Evolutionary conservation across 2,113 vertebrate genomes (phyloP).

Genomic region (Oceanites oceanicus): DNA sequence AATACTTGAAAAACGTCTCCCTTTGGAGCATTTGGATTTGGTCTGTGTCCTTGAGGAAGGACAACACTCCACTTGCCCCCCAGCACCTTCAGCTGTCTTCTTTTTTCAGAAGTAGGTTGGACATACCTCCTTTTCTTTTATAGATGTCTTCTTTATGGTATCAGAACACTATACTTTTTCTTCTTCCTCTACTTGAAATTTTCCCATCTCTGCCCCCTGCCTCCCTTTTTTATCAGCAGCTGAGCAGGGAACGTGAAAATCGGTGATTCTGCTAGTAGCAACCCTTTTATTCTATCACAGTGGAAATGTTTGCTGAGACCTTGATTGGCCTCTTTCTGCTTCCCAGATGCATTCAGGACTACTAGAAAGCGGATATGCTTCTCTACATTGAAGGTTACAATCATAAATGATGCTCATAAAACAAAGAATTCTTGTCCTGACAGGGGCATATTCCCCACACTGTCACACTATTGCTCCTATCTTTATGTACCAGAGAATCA

Average conservation of each 20-base stretch:
- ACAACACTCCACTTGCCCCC: not conserved
- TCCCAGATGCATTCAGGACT: not conserved
- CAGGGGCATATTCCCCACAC: not conserved
- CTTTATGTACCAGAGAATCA: not conserved
- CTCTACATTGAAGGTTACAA: not conserved
- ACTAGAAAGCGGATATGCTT: not conserved
- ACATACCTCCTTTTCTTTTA: not conserved
- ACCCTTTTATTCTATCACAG: not conserved
- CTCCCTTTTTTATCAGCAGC: not conserved
- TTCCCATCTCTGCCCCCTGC: not conserved
- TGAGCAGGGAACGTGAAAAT: not conserved
- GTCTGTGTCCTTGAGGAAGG: not conserved
- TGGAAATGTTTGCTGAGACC: not conserved
- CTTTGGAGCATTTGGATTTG: not conserved
- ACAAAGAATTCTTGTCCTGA: not conserved
- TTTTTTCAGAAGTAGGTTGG: not conserved
- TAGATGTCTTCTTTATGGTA: not conserved
- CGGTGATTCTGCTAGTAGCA: not conserved
- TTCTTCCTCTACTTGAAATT: not conserved
- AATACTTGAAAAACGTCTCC: not conserved
- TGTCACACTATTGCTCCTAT: not conserved
- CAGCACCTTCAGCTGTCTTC: not conserved
- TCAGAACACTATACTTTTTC: not conserved
- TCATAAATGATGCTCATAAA: conserved; percentile 24
- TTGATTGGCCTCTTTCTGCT: not conserved